Evolutionary conservation across 2,113 vertebrate genomes (phyloP).

Genomic region (Tichodroma muraria): DNA sequence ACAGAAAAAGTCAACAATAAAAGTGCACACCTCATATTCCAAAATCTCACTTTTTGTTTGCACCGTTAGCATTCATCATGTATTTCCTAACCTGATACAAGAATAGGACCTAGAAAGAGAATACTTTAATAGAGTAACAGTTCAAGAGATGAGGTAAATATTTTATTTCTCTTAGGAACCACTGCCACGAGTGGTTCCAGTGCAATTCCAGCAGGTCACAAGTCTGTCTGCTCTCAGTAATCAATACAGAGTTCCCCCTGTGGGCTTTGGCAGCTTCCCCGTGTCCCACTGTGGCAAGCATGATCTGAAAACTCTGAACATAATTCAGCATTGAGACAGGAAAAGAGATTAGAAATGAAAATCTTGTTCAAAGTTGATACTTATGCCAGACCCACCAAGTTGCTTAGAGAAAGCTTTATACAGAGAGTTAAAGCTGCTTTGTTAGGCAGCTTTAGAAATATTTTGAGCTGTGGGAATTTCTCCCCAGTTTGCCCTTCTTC

Average conservation of each 20-base stretch:
- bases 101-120: neutral
- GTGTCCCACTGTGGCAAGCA: neutral
- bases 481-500: neutral
- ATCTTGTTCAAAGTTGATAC: conserved; percentile 41
- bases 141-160: neutral
- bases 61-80: neutral
- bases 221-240: neutral
- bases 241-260: neutral
- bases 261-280: neutral
- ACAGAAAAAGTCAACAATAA: neutral
- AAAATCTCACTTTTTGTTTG: neutral
- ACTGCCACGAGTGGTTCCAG: neutral
- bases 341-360: conserved; percentile 49
- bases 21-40: neutral
- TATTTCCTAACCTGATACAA: neutral
- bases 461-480: conserved; percentile 45
- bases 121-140: neutral
- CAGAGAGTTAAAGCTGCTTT: conserved; percentile 42
- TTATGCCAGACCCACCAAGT: conserved; percentile 56
- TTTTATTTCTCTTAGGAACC: neutral
- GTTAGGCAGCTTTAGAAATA: conserved; percentile 40
- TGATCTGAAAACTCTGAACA: conserved; percentile 4
- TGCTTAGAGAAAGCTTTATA: conserved; percentile 42
- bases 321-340: conserved; percentile 31
- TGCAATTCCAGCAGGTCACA: neutral